Evolutionary conservation across 2,888 invertebrate genomes (phyloP), one percentile per base, ranked within the genome.

Genomic region (Eremobia ochroleuca): DNA sequence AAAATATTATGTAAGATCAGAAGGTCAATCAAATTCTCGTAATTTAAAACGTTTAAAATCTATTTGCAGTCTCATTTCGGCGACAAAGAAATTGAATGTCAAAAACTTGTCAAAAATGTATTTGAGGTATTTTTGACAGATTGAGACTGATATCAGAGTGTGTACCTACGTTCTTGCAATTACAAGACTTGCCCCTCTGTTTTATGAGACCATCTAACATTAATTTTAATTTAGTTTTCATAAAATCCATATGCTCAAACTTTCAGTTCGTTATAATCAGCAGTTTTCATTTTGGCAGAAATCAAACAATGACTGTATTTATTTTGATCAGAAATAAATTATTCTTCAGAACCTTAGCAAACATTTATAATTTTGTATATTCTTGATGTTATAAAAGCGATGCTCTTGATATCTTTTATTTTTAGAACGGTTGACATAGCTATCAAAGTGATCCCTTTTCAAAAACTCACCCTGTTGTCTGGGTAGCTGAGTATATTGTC

Each of bases 401-500:
- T 15, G 5, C 15, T 18, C 28, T 58, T 18, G 6, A 28, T 58
- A 55, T 28, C 4, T n/a, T n/a, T 15, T 28, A 15, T 6, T 28
- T 15, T 15, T 28, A 55, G n/a, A 55, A 13, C 13, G 58, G 13
- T 28, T 43, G 43, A 21, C 4, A 31, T 31, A 31, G 9, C 67
- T 31, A 21, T 40, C 34, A 34, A 34, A 34, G 9, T 6, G 18
- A 46, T 43, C 18, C 25, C 6, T 58, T 15, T 28, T 78, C n/a
- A 31, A 13, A 55, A 52, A 18, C 2, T 4, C 31, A 58, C 21
- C 11, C 25, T 43, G 18, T 55, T 21, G n/a, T 58, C 21, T 34
- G 9, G 11, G 15, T 34, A 25, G 21, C 9, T n/a, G 21, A 21
- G 37, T 73, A 9, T 21, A 81, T 21, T 75, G 75, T 65, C 40